Conservation (phyloP, 2,797 vertebrate genomes). For the Trachops cirrhosus region DNA sequence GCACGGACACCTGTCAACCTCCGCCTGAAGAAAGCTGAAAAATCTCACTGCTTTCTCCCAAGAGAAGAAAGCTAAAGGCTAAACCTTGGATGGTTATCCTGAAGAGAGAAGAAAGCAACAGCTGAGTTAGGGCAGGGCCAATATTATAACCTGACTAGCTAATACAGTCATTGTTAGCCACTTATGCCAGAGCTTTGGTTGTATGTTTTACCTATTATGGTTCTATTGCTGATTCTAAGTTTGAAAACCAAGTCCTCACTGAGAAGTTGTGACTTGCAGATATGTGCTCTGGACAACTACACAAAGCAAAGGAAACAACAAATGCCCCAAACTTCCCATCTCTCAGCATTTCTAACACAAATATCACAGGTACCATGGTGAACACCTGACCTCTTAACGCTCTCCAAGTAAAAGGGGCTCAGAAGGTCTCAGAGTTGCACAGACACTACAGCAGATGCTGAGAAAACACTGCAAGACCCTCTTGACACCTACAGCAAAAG, state of each 20-base stretch:
- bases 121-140: neutral
- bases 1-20: slow-evolving; percentile 1
- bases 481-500: slow-evolving; percentile 21
- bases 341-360: slow-evolving; percentile 21
- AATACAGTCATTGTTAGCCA: neutral
- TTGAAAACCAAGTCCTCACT: slow-evolving; percentile 5
- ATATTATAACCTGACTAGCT: neutral
- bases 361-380: neutral
- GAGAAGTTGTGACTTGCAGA: neutral
- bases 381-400: neutral
- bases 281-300: neutral
- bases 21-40: neutral
- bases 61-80: neutral
- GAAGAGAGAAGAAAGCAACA: neutral
- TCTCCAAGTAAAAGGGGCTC: neutral
- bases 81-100: neutral
- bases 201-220: neutral
- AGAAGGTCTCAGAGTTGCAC: neutral
- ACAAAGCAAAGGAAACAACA: neutral
- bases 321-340: neutral
- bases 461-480: neutral
- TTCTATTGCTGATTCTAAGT: neutral
- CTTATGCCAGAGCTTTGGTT: neutral
- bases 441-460: neutral
- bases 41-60: neutral